phyloP scores from a whole-genome alignment of 2,113 vertebrate species.

The Odocoileus virginianus region DNA sequence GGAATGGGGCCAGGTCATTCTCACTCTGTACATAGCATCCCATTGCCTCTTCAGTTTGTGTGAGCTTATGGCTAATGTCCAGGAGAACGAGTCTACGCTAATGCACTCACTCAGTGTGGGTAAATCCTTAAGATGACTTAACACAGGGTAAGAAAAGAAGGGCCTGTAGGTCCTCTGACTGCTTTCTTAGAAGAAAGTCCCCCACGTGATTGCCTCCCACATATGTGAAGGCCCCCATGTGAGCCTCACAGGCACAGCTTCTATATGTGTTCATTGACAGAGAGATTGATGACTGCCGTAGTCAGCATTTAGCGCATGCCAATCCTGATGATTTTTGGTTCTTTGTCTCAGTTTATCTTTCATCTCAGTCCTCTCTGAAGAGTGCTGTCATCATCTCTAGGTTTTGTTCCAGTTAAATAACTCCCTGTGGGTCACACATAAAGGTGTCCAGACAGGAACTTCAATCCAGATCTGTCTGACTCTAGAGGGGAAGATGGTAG shows the following conservation, averaged over 20 bases:
- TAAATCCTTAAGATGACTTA: not conserved
- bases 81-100: accelerated
- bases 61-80: not conserved
- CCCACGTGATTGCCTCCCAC: accelerated
- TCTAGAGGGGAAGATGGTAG: not conserved
- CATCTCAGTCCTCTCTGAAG: not conserved
- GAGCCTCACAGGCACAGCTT: not conserved
- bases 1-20: not conserved
- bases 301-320: accelerated
- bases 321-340: not conserved
- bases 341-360: not conserved
- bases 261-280: accelerated
- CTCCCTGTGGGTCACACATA: not conserved
- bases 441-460: not conserved
- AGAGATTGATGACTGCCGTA: accelerated
- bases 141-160: not conserved
- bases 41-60: not conserved
- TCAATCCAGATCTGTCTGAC: not conserved
- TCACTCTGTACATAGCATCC: not conserved
- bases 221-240: not conserved
- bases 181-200: not conserved
- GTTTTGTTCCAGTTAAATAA: not conserved
- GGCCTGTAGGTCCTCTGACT: accelerated
- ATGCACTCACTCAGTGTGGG: not conserved
- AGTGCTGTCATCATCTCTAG: not conserved